Evolutionary conservation across 2,797 vertebrate genomes (phyloP).

Genomic region (Helarctos malayanus): DNA sequence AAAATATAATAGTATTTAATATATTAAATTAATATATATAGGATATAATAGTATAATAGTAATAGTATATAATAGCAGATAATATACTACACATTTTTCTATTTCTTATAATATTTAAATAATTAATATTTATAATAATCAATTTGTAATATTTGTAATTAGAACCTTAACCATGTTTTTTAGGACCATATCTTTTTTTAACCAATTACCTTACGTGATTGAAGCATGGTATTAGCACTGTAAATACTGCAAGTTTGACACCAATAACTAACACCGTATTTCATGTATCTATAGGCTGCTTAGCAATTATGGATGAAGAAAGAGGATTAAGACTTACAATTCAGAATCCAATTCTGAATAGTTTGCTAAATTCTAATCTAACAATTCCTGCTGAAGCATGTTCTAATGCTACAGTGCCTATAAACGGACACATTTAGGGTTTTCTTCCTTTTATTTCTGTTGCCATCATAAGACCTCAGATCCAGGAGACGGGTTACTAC

Average conservation of each 20-base stretch:
- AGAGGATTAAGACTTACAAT: constrained; percentile 6
- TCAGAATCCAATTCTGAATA: constrained; percentile 32
- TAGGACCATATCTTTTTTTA: background rate
- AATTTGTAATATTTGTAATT: background rate
- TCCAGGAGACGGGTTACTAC: background rate
- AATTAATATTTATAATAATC: constrained; percentile 5
- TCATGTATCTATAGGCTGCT: background rate
- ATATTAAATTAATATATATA: too few species aligned
- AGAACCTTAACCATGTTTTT: background rate
- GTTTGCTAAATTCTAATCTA: constrained; percentile 41
- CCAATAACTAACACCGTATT: background rate
- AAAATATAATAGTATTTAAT: background rate
- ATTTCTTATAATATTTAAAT: constrained; percentile 25
- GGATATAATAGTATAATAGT: too few species aligned
- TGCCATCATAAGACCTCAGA: background rate
- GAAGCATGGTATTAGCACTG: background rate
- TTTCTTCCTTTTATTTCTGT: constrained; percentile 26
- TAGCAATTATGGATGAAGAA: background rate
- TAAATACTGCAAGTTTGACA: background rate
- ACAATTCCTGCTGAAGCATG: background rate
- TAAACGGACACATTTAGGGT: background rate
- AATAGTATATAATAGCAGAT: too few species aligned
- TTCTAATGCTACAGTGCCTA: background rate
- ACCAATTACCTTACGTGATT: background rate
- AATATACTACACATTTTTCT: background rate